phyloP scores from a whole-genome alignment of 2,113 vertebrate genomes.

The Brachypteracias leptosomus region DNA sequence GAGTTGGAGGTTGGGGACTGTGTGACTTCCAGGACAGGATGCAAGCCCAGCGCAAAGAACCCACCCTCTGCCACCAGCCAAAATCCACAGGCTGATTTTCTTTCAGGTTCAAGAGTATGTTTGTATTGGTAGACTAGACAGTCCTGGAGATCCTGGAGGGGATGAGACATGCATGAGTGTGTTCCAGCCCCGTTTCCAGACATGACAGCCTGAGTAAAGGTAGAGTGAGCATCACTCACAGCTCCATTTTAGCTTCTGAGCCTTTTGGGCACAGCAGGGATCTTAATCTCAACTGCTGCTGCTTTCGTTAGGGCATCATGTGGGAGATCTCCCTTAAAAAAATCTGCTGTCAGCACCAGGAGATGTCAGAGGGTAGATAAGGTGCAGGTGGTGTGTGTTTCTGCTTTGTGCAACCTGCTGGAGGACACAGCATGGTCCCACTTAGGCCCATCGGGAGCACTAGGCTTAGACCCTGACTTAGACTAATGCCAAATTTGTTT shows the following conservation, averaged over 20 bases:
- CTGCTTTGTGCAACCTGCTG: background rate
- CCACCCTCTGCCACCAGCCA: background rate
- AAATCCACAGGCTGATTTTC: background rate
- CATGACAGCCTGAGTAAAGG: background rate
- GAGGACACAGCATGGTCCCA: background rate
- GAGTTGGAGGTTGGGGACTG: background rate
- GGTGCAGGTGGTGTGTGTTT: background rate
- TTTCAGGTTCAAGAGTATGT: background rate
- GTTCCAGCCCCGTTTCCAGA: background rate
- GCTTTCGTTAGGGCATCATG: background rate
- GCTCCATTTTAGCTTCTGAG: background rate
- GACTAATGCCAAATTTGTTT: background rate
- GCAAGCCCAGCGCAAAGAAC: background rate
- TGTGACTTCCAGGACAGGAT: conserved; percentile 29
- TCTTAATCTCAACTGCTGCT: background rate
- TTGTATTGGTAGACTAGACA: background rate
- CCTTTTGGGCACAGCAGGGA: background rate
- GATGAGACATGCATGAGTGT: background rate
- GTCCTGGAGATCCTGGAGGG: background rate
- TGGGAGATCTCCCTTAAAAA: background rate
- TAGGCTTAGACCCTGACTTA: background rate
- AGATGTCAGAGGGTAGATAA: background rate
- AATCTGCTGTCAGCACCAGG: background rate
- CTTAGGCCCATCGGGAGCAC: background rate
- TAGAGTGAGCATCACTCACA: background rate